phyloP scores from a whole-genome alignment of 2,888 invertebrate species.

The Agrochola lychnidis region DNA sequence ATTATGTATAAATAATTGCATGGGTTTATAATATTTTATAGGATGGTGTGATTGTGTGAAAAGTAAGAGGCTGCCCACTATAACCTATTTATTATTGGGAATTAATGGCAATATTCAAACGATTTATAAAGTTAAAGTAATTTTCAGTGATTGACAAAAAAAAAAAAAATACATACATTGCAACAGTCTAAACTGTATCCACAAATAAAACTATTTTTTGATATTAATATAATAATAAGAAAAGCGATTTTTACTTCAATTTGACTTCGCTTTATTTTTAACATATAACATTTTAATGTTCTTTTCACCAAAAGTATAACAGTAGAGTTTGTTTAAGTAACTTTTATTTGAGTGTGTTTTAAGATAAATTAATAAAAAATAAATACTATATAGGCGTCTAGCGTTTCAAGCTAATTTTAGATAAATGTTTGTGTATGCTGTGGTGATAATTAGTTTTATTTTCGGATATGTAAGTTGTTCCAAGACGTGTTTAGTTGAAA shows the following conservation, averaged over 20 bases:
- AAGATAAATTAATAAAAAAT: constrained; percentile 52
- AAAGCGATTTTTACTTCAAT: constrained; percentile 53
- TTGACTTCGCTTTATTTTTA: constrained; percentile 50
- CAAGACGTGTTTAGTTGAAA: constrained; percentile 41
- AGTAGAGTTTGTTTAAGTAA: constrained; percentile 56
- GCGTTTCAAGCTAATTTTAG: constrained; percentile 60
- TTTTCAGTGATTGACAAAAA: constrained; percentile 42
- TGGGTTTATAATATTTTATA: constrained; percentile 54
- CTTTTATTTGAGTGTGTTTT: constrained; percentile 59
- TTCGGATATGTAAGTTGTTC: constrained; percentile 53
- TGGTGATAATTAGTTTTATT: constrained; percentile 64
- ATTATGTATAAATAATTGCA: constrained; percentile 60
- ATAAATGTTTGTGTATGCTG: constrained; percentile 58
- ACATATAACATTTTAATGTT: constrained; percentile 36
- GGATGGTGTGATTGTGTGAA: constrained; percentile 49
- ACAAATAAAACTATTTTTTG: constrained; percentile 62
- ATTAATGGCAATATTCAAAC: constrained; percentile 49
- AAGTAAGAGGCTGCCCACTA: constrained; percentile 60
- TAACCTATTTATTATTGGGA: constrained; percentile 54
- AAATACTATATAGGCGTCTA: constrained; percentile 50
- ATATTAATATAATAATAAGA: constrained; percentile 53
- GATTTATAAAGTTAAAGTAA: constrained; percentile 21
- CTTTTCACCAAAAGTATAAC: constrained; percentile 51
- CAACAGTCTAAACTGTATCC: constrained; percentile 45
- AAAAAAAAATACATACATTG: constrained; percentile 37